Evolutionary conservation across 2,888 invertebrate species (phyloP).

Genomic region (Lucinisca nassula): DNA sequence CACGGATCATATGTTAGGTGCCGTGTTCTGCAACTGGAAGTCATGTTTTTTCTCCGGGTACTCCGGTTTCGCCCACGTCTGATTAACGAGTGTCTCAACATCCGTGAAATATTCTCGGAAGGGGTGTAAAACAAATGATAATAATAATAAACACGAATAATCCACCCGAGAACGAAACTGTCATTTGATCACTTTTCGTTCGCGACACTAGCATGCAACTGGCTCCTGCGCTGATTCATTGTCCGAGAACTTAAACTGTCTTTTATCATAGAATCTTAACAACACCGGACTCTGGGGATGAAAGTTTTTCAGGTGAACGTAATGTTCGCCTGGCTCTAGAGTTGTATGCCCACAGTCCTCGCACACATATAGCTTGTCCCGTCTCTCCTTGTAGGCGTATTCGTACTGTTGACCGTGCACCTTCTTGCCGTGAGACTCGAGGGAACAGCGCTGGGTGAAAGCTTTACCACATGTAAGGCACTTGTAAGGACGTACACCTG

Average conservation of each 20-base stretch:
- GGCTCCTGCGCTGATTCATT: background rate
- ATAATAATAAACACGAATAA: too few species aligned
- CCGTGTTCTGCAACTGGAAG: too few species aligned
- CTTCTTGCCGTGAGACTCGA: constrained; percentile 99
- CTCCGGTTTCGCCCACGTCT: too few species aligned
- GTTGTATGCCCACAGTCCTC: constrained; percentile 99
- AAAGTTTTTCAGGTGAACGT: constrained; percentile 95
- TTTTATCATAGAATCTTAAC: constrained; percentile 98
- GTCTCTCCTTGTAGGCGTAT: constrained; percentile 99
- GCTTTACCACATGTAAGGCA: constrained; percentile 99
- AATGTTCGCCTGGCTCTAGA: constrained; percentile 98
- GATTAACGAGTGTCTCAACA: too few species aligned
- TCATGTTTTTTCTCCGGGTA: too few species aligned
- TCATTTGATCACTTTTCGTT: too few species aligned
- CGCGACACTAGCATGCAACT: background rate
- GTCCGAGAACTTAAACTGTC: constrained; percentile 92
- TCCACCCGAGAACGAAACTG: too few species aligned
- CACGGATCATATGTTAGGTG: too few species aligned
- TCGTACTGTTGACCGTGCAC: constrained; percentile 99
- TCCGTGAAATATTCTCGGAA: too few species aligned
- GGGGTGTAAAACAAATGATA: too few species aligned
- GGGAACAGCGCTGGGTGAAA: constrained; percentile 99
- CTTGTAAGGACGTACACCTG: constrained; percentile 98
- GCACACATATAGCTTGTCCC: constrained; percentile 99
- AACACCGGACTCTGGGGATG: constrained; percentile 93